These are phyloP conservation scores for Meloidogyne chitwoodi DNA, from an alignment of 1,140 invertebrate genomes.

Conservation along the genomic window DNA sequence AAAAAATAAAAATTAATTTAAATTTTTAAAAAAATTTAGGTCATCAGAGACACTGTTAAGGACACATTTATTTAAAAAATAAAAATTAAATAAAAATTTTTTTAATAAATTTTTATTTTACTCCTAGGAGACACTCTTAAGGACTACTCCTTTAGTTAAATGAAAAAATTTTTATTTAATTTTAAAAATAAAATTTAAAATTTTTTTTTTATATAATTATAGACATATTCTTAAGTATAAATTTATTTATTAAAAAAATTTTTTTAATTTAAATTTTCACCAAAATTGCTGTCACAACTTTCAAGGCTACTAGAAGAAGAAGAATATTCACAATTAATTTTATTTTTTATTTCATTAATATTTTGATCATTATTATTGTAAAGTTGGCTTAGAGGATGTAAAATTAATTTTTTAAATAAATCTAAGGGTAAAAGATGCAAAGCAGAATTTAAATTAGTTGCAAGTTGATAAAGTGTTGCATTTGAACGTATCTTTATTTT, in stretches of 20 bases:
- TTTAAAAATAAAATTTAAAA: too few relatives aligned
- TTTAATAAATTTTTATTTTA: too few relatives aligned
- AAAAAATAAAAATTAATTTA: background rate
- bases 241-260: too few relatives aligned
- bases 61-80: too few relatives aligned
- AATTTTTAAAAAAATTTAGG: too few relatives aligned
- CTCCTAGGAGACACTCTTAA: too few relatives aligned
- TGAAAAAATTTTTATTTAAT: too few relatives aligned
- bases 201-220: too few relatives aligned
- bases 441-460: background rate
- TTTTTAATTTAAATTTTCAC: background rate
- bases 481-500: conserved; percentile 21
- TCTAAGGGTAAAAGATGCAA: conserved; percentile 32
- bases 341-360: background rate
- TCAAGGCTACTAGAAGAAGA: background rate
- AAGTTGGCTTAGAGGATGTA: conserved; percentile 20
- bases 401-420: conserved; percentile 31
- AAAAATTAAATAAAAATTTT: too few relatives aligned
- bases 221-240: too few relatives aligned
- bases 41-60: too few relatives aligned
- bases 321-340: background rate
- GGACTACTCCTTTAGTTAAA: too few relatives aligned
- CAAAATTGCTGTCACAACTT: conserved; percentile 1
- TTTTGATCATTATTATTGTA: background rate
- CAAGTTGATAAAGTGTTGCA: conserved; percentile 19